Conservation (phyloP, 2,113 vertebrate species). For the Osmerus eperlanus region DNA sequence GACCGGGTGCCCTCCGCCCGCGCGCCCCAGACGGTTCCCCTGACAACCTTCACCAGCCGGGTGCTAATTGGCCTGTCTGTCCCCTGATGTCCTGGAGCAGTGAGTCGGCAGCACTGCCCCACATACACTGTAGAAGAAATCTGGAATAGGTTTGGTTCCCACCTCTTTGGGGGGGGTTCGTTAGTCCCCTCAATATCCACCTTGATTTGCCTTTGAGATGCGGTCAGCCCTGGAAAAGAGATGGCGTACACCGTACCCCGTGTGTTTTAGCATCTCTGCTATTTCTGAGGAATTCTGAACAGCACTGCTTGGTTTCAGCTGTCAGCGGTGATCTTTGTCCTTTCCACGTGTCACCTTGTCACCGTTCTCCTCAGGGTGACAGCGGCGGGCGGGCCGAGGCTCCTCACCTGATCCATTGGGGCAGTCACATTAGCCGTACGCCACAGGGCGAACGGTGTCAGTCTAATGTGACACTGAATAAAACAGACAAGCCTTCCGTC, state of each 20-base stretch:
- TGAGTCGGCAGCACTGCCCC: no score
- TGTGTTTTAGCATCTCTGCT: not conserved
- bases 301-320: not conserved
- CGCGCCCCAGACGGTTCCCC: not conserved
- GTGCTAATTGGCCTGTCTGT: not conserved
- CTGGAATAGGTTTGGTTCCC: no score
- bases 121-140: no score
- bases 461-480: slow-evolving; percentile 5
- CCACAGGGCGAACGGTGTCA: not conserved
- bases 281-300: not conserved
- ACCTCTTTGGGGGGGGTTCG: no score
- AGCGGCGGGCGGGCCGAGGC: slow-evolving; percentile 5
- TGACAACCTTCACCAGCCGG: not conserved
- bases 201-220: no score
- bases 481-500: not conserved
- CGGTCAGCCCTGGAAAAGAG: no score
- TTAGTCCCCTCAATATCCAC: no score
- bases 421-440: not conserved
- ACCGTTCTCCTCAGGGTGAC: not conserved
- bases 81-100: not conserved
- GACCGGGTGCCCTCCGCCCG: not conserved
- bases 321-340: not conserved
- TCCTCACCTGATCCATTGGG: slow-evolving; percentile 7
- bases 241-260: no score
- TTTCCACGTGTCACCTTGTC: not conserved